Evolutionary conservation across 2,888 invertebrate genomes (phyloP).

Genomic region (Chromoteleia sp.): DNA sequence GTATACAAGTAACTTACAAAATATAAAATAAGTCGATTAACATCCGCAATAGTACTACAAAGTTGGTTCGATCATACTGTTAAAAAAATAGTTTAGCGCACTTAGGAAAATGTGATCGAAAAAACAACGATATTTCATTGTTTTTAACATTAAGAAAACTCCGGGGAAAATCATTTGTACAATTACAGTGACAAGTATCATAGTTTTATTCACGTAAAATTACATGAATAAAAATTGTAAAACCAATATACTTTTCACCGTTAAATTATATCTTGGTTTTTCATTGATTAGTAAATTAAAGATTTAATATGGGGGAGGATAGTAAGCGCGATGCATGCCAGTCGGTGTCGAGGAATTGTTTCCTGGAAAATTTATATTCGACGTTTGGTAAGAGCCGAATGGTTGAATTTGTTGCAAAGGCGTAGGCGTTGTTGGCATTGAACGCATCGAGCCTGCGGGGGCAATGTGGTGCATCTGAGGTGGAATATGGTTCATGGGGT

Average conservation of each 20-base stretch:
- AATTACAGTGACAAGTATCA: too few species aligned
- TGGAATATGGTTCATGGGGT: slow-evolving; percentile 80
- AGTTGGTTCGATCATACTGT: background rate
- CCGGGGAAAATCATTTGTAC: background rate
- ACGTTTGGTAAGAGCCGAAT: slow-evolving; percentile 79
- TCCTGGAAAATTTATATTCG: slow-evolving; percentile 79
- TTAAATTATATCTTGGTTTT: background rate
- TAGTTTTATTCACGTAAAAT: too few species aligned
- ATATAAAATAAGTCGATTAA: background rate
- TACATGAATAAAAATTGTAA: too few species aligned
- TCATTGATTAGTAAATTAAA: background rate
- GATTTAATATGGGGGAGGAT: slow-evolving; percentile 77
- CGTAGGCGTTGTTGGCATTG: slow-evolving; percentile 57
- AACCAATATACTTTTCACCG: too few species aligned
- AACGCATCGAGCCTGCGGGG: slow-evolving; percentile 23
- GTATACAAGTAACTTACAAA: background rate
- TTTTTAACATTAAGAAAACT: background rate
- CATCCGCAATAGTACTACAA: background rate
- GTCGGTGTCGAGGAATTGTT: slow-evolving; percentile 75
- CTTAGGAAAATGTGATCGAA: too few species aligned
- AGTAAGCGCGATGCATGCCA: slow-evolving; percentile 78
- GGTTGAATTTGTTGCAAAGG: slow-evolving; percentile 68
- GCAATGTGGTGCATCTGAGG: slow-evolving; percentile 48
- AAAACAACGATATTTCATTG: background rate
- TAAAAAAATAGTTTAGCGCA: too few species aligned